Conservation (phyloP, 2,797 vertebrate species). For the Micrastur ruficollis region DNA sequence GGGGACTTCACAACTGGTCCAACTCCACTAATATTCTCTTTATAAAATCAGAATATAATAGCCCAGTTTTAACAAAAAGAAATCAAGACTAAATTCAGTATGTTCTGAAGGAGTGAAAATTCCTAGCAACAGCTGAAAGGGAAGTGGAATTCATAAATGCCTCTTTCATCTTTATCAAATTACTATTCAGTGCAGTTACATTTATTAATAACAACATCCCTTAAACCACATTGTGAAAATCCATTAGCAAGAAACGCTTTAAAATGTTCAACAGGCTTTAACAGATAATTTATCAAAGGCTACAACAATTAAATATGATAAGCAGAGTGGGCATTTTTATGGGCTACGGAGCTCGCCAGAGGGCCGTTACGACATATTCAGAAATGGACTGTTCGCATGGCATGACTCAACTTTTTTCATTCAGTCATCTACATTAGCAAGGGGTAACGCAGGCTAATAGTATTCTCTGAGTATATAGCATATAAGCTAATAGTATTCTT, state of each 20-base stretch:
- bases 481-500: background rate
- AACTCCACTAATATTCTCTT: background rate
- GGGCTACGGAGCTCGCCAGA: background rate
- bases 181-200: constrained; percentile 12
- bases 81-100: constrained; percentile 11
- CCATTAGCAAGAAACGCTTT: constrained; percentile 46
- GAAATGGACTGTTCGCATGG: background rate
- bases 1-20: background rate
- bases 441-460: background rate
- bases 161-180: constrained; percentile 54
- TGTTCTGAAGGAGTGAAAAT: constrained; percentile 31
- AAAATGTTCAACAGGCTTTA: constrained; percentile 20
- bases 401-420: background rate
- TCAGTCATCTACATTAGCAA: background rate
- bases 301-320: background rate
- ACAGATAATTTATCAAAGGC: constrained; percentile 34
- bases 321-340: constrained; percentile 21
- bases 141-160: constrained; percentile 46
- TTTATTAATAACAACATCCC: constrained; percentile 57
- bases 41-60: background rate
- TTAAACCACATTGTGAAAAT: constrained; percentile 54
- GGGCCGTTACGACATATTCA: background rate
- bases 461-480: background rate
- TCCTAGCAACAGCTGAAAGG: constrained; percentile 57
- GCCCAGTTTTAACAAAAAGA: background rate